A percentile compares a stretch with the other conserved stretches of the same genome.
Evolutionary conservation across 2,113 vertebrate species (phyloP).

Genomic region (Mormyrus iriodes): DNA sequence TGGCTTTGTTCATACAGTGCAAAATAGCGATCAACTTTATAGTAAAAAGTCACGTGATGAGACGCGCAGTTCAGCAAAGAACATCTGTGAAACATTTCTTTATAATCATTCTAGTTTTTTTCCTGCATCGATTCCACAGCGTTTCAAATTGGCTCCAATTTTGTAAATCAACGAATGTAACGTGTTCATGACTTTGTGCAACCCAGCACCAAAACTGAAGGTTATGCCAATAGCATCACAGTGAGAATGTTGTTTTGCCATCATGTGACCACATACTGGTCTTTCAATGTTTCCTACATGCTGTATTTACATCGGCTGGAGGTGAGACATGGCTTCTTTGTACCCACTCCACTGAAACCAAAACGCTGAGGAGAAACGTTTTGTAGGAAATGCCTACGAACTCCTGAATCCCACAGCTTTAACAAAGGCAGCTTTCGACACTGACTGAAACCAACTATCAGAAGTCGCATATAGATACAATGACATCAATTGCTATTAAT

Average conservation of each 20-base stretch:
- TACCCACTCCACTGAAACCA: too few relatives aligned
- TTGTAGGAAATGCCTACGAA: background rate
- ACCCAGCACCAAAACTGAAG: background rate
- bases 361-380: too few relatives aligned
- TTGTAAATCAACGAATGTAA: background rate
- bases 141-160: background rate
- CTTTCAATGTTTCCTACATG: too few relatives aligned
- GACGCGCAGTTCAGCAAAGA: background rate
- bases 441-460: too few relatives aligned
- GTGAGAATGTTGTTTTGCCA: background rate
- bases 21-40: background rate
- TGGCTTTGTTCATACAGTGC: background rate
- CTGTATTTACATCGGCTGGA: too few relatives aligned
- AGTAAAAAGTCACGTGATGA: background rate
- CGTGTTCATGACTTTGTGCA: background rate
- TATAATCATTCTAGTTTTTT: background rate
- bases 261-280: too few relatives aligned
- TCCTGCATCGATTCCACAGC: background rate
- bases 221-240: background rate
- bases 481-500: too few relatives aligned
- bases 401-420: background rate
- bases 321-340: too few relatives aligned
- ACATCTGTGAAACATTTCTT: conserved; percentile 30
- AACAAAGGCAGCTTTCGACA: too few relatives aligned
- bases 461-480: too few relatives aligned